Evolutionary conservation across 2,797 vertebrate species (phyloP).

Genomic region (Pseudochaenichthys georgianus): DNA sequence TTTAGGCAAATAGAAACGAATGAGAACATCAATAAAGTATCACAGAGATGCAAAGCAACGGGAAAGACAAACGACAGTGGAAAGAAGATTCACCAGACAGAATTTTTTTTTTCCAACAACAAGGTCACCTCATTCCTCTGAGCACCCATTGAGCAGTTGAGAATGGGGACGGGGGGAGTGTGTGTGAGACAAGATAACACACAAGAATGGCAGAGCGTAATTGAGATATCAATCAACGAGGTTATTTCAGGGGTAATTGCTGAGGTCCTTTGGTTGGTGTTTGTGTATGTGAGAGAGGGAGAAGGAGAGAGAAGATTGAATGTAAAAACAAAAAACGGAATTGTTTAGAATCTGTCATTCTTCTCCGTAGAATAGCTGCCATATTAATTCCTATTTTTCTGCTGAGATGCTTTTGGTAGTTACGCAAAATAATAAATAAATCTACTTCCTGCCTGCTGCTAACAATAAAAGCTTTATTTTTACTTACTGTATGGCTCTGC

Average conservation of each 20-base stretch:
- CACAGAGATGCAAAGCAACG: slow-evolving; percentile 20
- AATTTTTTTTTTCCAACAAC: slow-evolving; percentile 39
- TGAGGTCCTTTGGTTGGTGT: slow-evolving; percentile 75
- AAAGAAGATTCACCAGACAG: slow-evolving; percentile 27
- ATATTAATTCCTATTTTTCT: slow-evolving; percentile 24
- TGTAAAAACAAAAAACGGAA: slow-evolving; percentile 34
- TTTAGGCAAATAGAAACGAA: slow-evolving; percentile 49
- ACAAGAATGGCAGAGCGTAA: slow-evolving; percentile 78
- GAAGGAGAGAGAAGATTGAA: slow-evolving; percentile 20
- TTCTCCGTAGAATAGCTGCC: slow-evolving; percentile 39
- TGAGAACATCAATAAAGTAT: slow-evolving; percentile 39
- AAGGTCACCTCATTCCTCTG: slow-evolving; percentile 77
- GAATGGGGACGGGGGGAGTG: slow-evolving; percentile 69
- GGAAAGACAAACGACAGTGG: slow-evolving; percentile 46
- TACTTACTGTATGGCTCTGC: slow-evolving; percentile 24
- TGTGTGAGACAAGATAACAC: slow-evolving; percentile 80
- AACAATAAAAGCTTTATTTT: slow-evolving; percentile 35
- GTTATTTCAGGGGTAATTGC: slow-evolving; percentile 86
- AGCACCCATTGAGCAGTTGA: slow-evolving; percentile 69
- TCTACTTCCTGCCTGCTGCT: slow-evolving; percentile 14
- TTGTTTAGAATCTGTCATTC: slow-evolving; percentile 48
- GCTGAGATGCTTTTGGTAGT: slow-evolving; percentile 8
- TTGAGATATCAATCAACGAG: slow-evolving; percentile 87
- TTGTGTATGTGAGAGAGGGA: slow-evolving; percentile 25
- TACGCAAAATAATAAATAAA: slow-evolving; percentile 34